These are phyloP conservation scores for Magallana angulata DNA, from an alignment of 1,140 invertebrate genomes.

Conservation along the genomic window DNA sequence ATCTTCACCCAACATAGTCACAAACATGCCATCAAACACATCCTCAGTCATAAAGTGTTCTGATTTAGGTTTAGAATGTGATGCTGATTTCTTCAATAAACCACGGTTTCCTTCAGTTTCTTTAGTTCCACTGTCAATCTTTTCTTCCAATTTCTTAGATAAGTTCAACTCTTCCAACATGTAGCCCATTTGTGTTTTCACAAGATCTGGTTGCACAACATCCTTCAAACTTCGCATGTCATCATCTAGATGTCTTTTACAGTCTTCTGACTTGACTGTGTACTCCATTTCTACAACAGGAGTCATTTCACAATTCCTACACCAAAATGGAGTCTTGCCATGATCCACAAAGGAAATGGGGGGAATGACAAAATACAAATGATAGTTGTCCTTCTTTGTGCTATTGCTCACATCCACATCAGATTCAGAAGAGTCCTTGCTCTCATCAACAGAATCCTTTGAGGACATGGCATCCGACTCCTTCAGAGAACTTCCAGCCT, in stretches of 20 bases:
- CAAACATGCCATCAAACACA: conserved; percentile 31
- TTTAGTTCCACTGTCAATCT: neutral
- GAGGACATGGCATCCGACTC: conserved; percentile 61
- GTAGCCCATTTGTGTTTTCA: conserved; percentile 58
- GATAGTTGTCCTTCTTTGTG: conserved; percentile 19
- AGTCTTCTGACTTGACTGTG: conserved; percentile 39
- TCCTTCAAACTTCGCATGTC: conserved; percentile 56
- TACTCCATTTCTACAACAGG: conserved; percentile 60
- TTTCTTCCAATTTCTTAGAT: neutral
- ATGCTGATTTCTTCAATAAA: neutral
- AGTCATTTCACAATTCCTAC: conserved; percentile 57
- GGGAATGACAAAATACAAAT: conserved; percentile 30
- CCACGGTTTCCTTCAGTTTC: neutral
- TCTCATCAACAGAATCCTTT: conserved; percentile 27
- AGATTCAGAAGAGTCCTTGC: conserved; percentile 39
- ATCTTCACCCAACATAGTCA: conserved; percentile 32
- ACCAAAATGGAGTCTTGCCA: conserved; percentile 54
- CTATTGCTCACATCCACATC: conserved; percentile 6
- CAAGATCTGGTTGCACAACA: conserved; percentile 59
- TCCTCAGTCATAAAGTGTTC: neutral
- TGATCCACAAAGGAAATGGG: conserved; percentile 28
- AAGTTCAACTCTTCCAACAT: conserved; percentile 48
- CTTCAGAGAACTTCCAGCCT: conserved; percentile 68
- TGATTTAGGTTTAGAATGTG: neutral
- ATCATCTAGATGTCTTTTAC: conserved; percentile 54